Evolutionary conservation across 2,888 invertebrate genomes (phyloP).

Genomic region (Zaprionus bogoriensis): DNA sequence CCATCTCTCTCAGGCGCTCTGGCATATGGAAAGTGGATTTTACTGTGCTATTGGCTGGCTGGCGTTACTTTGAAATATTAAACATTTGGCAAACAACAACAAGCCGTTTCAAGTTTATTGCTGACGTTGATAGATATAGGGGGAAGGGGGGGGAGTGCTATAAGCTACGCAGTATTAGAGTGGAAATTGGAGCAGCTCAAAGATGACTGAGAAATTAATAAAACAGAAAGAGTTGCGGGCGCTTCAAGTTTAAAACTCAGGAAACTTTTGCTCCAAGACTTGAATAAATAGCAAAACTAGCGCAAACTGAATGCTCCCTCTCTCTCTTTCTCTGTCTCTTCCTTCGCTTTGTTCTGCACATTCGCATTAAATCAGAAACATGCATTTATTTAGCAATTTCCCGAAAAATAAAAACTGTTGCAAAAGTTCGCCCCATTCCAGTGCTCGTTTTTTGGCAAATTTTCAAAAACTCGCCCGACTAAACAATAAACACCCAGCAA

Average conservation of each 20-base stretch:
- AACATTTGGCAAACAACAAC: slow-evolving; percentile 70
- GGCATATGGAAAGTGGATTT: slow-evolving; percentile 47
- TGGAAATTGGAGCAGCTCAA: slow-evolving; percentile 60
- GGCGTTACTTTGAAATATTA: slow-evolving; percentile 73
- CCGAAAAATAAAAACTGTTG: slow-evolving; percentile 47
- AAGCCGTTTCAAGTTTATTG: slow-evolving; percentile 69
- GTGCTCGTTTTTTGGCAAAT: slow-evolving; percentile 50
- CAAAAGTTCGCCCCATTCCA: slow-evolving; percentile 27
- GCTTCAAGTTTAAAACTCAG: background rate
- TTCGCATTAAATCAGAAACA: slow-evolving; percentile 66
- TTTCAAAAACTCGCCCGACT: slow-evolving; percentile 59
- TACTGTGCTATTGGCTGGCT: slow-evolving; percentile 60
- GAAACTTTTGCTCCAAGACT: slow-evolving; percentile 22
- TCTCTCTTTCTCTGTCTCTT: background rate
- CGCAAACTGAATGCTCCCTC: slow-evolving; percentile 6
- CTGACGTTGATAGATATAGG: slow-evolving; percentile 37
- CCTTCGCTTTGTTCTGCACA: background rate
- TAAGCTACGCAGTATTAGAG: background rate
- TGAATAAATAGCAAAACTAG: slow-evolving; percentile 33
- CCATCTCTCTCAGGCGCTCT: too few relatives aligned
- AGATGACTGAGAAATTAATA: slow-evolving; percentile 47
- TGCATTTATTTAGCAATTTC: slow-evolving; percentile 76
- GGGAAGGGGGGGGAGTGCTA: background rate
- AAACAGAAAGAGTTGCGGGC: slow-evolving; percentile 29
- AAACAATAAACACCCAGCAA: slow-evolving; percentile 52